phyloP scores from a whole-genome alignment of 2,888 invertebrate species.

The Strigamia transsilvanica region DNA sequence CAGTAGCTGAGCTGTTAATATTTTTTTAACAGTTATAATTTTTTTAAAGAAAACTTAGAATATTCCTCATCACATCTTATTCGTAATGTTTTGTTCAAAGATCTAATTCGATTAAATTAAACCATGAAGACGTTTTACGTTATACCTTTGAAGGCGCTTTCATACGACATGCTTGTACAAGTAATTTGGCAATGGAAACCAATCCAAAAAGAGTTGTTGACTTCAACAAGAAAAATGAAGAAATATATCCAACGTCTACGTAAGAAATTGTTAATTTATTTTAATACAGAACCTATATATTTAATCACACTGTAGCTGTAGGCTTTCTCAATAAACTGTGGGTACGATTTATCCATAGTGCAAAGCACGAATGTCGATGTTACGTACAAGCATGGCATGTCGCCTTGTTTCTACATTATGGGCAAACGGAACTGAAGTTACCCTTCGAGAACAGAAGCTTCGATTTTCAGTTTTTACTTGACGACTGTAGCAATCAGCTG shows the following conservation, averaged over 20 bases:
- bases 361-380: neutral
- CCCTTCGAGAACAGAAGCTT: neutral
- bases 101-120: neutral
- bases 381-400: constrained; percentile 27
- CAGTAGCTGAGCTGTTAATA: neutral
- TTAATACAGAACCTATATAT: neutral
- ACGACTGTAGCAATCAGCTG: neutral
- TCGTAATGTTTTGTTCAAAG: neutral
- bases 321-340: neutral
- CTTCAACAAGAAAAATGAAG: neutral
- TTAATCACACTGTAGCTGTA: neutral
- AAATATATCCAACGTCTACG: neutral
- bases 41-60: neutral
- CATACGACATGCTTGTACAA: neutral
- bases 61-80: no score
- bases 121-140: neutral
- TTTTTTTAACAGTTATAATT: neutral
- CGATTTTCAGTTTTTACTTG: constrained; percentile 13
- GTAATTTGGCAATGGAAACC: constrained; percentile 19
- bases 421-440: neutral
- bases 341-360: neutral
- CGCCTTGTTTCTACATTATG: neutral
- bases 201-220: neutral
- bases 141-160: neutral
- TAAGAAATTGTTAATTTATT: neutral